Evolutionary conservation across 2,888 invertebrate genomes (phyloP).

Genomic region (Pseudanteris insignis): DNA sequence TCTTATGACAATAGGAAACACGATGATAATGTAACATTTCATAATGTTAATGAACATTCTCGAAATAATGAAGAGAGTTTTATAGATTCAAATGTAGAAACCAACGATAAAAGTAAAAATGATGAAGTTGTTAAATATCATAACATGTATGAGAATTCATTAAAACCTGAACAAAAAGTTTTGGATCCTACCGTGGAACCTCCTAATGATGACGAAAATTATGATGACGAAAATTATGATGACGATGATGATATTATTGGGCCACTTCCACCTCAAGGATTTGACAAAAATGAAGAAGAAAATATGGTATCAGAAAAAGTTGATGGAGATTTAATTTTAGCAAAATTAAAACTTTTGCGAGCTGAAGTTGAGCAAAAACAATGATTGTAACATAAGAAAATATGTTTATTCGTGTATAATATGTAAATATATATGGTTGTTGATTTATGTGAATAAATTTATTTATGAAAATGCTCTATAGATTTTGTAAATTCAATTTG

Average conservation of each 20-base stretch:
- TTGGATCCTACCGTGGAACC: too few relatives aligned
- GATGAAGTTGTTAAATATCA: constrained; percentile 3
- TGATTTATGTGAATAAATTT: too few relatives aligned
- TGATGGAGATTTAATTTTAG: constrained; percentile 30
- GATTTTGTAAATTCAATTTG: too few relatives aligned
- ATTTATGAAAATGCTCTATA: too few relatives aligned
- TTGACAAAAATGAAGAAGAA: not conserved
- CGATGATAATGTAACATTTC: not conserved
- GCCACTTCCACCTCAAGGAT: constrained; percentile 44
- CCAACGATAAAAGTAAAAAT: not conserved
- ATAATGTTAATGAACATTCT: too few relatives aligned
- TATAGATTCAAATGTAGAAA: too few relatives aligned
- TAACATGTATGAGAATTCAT: too few relatives aligned
- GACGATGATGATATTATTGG: constrained; percentile 33
- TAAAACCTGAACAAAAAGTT: too few relatives aligned
- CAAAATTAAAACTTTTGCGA: constrained; percentile 34
- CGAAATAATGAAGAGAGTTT: not conserved
- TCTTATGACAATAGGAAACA: constrained; percentile 3
- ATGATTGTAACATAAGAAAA: not conserved
- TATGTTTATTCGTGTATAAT: constrained; percentile 3
- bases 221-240: constrained; percentile 8
- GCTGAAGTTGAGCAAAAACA: constrained; percentile 6
- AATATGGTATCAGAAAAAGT: not conserved
- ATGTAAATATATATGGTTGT: not conserved
- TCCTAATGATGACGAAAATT: too few relatives aligned